These are phyloP conservation scores for Oreotrochilus melanogaster DNA, from an alignment of 2,113 vertebrate species.

Conservation along the genomic window DNA sequence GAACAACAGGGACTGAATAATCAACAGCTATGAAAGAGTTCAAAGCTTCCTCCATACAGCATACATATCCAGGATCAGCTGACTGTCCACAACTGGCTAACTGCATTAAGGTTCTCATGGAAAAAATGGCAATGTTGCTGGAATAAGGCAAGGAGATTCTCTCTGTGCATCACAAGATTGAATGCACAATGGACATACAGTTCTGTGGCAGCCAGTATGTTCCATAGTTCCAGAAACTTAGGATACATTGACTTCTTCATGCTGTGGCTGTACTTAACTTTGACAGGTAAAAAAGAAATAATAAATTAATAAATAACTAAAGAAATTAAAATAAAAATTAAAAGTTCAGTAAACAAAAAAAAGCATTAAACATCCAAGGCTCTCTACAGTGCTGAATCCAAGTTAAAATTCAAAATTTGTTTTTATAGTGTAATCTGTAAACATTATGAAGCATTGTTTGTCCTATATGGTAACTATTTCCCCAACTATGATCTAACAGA, in stretches of 20 bases:
- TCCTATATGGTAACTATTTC: background rate
- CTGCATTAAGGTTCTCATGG: background rate
- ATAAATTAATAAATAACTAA: too few species aligned
- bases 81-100: background rate
- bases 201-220: background rate
- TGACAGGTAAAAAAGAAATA: background rate
- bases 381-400: background rate
- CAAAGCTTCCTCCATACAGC: background rate
- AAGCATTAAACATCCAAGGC: background rate
- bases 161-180: background rate
- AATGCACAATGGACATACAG: background rate
- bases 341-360: background rate
- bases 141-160: background rate
- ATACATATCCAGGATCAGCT: background rate
- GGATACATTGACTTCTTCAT: background rate
- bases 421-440: background rate
- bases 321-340: background rate
- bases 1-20: background rate
- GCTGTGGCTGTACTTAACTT: background rate
- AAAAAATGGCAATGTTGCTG: background rate
- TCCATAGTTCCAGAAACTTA: background rate
- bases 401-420: background rate
- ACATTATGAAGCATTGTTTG: background rate
- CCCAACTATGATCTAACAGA: background rate
- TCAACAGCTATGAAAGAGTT: background rate